Evolutionary conservation across 2,113 vertebrate genomes (phyloP).

Genomic region (Dolichotis patagonum): DNA sequence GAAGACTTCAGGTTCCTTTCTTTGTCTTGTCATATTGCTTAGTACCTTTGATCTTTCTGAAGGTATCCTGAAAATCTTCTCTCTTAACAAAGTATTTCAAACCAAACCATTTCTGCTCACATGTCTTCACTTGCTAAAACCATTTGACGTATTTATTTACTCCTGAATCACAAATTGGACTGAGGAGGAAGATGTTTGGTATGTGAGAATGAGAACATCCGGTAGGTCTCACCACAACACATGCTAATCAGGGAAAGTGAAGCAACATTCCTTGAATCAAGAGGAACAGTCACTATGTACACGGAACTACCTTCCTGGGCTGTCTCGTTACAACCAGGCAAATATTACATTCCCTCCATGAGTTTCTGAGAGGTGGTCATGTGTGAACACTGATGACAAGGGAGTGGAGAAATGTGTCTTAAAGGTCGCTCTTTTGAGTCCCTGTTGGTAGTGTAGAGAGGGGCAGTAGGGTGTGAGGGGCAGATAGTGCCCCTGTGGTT

Average conservation of each 20-base stretch:
- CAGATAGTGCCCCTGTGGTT: not conserved
- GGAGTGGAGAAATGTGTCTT: not conserved
- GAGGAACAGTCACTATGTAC: not conserved
- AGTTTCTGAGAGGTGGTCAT: not conserved
- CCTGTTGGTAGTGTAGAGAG: not conserved
- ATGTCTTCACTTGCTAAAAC: not conserved
- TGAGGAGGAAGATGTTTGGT: not conserved
- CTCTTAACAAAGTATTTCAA: not conserved
- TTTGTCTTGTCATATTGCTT: not conserved
- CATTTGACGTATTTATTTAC: not conserved
- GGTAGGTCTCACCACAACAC: not conserved
- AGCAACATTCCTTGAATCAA: not conserved
- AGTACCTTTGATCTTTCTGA: not conserved
- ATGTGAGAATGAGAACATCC: not conserved
- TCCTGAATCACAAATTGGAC: not conserved
- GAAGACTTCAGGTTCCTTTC: not conserved
- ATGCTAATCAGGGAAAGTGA: not conserved
- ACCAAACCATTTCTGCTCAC: not conserved
- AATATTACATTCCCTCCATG: not conserved
- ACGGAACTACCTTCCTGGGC: not conserved
- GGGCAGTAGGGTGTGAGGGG: not conserved
- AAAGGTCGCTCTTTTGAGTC: not conserved
- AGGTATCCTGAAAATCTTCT: not conserved
- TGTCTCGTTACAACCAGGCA: not conserved
- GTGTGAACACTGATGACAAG: not conserved